A percentile compares a stretch with the other conserved stretches of the same genome.
Conservation (phyloP, 2,113 vertebrate species). For the Clarias batrachus region DNA sequence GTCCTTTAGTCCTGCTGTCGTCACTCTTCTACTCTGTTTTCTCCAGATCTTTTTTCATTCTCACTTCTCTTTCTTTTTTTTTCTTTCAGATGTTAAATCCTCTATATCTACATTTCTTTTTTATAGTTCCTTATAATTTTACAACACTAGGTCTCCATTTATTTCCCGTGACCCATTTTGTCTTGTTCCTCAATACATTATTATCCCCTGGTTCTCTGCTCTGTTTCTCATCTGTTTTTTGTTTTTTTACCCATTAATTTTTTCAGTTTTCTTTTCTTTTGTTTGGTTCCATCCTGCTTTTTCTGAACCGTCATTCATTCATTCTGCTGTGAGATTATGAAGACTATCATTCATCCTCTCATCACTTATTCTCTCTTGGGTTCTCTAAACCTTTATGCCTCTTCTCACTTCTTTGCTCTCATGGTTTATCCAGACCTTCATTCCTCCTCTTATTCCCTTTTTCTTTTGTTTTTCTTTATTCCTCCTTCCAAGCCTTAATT, state of each 20-base stretch:
- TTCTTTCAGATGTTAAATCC: not conserved
- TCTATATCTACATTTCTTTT: too few relatives aligned
- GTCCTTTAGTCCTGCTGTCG: not conserved
- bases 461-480: not conserved
- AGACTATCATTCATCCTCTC: not conserved
- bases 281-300: not conserved
- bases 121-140: too few relatives aligned
- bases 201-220: not conserved
- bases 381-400: not conserved
- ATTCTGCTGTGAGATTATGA: not conserved
- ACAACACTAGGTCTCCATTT: too few relatives aligned
- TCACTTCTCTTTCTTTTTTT: not conserved
- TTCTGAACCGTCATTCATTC: not conserved
- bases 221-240: not conserved
- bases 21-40: not conserved
- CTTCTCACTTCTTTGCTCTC: not conserved
- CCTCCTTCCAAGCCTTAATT: not conserved
- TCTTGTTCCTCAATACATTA: not conserved
- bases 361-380: not conserved
- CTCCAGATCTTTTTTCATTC: not conserved
- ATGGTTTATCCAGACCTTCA: not conserved
- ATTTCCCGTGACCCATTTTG: not conserved
- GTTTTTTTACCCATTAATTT: not conserved
- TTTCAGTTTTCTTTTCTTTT: not conserved
- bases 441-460: not conserved